Evolutionary conservation across 2,797 vertebrate genomes (phyloP).

Genomic region (Gila robusta): DNA sequence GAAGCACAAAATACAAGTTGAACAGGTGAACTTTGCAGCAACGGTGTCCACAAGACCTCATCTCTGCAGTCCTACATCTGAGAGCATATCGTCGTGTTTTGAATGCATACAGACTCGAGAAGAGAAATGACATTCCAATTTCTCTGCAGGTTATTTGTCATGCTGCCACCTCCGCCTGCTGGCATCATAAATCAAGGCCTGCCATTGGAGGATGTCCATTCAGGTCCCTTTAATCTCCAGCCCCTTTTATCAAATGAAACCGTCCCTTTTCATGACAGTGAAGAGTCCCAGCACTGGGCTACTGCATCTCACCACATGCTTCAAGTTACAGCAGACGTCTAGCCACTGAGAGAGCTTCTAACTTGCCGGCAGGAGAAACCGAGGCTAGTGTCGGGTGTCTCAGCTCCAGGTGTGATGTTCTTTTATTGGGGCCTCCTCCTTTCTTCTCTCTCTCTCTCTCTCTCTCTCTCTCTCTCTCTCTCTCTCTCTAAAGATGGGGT

Average conservation of each 20-base stretch:
- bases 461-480: conserved; percentile 12
- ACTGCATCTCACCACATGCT: conserved; percentile 58
- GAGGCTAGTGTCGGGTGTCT: conserved; percentile 25
- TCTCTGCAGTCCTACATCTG: neutral
- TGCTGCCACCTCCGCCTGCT: conserved; percentile 57
- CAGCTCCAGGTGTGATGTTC: conserved; percentile 30
- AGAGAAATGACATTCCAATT: conserved; percentile 54
- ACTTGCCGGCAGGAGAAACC: conserved; percentile 3
- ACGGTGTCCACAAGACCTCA: conserved; percentile 9
- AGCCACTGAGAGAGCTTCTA: conserved; percentile 16
- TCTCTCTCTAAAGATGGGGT: conserved; percentile 27
- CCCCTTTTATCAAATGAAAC: conserved; percentile 64
- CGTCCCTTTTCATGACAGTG: conserved; percentile 51
- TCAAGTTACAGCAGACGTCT: conserved; percentile 54
- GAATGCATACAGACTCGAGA: conserved; percentile 19
- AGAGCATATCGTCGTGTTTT: conserved; percentile 23
- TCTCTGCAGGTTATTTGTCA: conserved; percentile 59
- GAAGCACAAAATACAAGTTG: conserved; percentile 4
- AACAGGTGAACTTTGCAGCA: conserved; percentile 28
- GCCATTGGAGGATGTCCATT: conserved; percentile 56
- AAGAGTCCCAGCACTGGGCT: conserved; percentile 42
- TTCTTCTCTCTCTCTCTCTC: neutral
- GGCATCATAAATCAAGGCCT: conserved; percentile 61
- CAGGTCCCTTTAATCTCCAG: conserved; percentile 42
- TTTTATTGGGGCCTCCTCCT: conserved; percentile 41